Base-by-base conservation (phyloP, 2,888 invertebrate genomes). In the Tiliacea citrago region DNA sequence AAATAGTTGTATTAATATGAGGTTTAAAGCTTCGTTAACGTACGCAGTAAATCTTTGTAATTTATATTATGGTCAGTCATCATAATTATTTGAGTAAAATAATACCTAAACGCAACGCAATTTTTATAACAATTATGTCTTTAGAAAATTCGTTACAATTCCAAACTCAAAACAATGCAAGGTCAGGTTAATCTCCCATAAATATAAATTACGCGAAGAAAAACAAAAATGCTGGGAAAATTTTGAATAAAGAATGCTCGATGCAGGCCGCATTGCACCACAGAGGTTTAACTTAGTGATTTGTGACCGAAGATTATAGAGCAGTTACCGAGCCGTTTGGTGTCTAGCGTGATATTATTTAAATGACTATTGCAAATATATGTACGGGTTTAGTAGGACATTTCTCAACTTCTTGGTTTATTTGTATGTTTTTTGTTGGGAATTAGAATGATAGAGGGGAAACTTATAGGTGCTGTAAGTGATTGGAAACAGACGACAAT, bases 331-430 rank as follows among this genome's bases (percentile, higher is more conserved):
- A 73, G 74, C 73, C 53, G 73, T 78, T 85, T 79, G 70, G 63
- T 77, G 67, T 73, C 60, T 77, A 81, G 73, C 63, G 68, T 81
- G 86, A 83, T 86, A 85, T 87, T 87, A 87, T 87, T 86, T 82
- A 85, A 87, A 87, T 86, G 73, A 78, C 77, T 83, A 78, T 86
- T 83, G 85, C 83, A 67, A 77, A 75, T 82, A 75, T 73, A 81
- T 75, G 77, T 71, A 77, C 79, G 39, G 61, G 77, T 73, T 87
- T 73, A 60, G 53, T 68, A 12, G 53, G 35, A 82, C 73, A 77
- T 74, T 79, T 73, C 71, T 63, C 61, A 86, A 79, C 65, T 69
- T 62, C 35, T 66, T 57, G 42, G 10, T 51, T 72, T 73, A 69
- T 65, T 68, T 74, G 49, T 62, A 62, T 74, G 29, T 75, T 77